Conservation (phyloP, 2,888 invertebrate species). For the Mimumesa dahlbomi region DNA sequence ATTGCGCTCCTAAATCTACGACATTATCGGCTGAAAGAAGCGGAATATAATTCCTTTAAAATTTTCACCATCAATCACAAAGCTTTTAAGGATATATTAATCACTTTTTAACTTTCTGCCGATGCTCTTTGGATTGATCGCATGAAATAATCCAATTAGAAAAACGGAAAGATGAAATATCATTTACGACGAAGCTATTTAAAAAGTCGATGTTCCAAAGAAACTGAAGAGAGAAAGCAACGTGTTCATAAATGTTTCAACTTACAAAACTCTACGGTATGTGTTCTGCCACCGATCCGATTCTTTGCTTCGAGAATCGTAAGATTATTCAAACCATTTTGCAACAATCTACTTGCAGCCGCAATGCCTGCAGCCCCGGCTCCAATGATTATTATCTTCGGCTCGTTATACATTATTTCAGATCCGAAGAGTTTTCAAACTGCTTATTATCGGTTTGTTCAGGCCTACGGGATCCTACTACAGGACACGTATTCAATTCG, state of each 20-base stretch:
- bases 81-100: too few relatives aligned
- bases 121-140: too few relatives aligned
- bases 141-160: too few relatives aligned
- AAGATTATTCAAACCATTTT: constrained; percentile 80
- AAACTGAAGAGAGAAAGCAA: background rate
- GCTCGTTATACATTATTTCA: constrained; percentile 60
- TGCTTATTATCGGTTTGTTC: too few relatives aligned
- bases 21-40: constrained; percentile 80
- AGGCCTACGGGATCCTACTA: too few relatives aligned
- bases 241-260: too few relatives aligned
- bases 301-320: constrained; percentile 81
- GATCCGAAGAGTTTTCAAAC: too few relatives aligned
- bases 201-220: background rate
- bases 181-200: background rate
- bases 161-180: too few relatives aligned
- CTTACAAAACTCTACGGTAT: constrained; percentile 80
- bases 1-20: constrained; percentile 89
- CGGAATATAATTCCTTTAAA: background rate
- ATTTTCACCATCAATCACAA: too few relatives aligned
- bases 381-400: constrained; percentile 82
- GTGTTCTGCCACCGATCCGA: constrained; percentile 81
- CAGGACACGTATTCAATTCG: too few relatives aligned
- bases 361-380: constrained; percentile 84
- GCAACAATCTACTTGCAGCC: constrained; percentile 81
- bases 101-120: too few relatives aligned